Percentiles rank a stretch among this genome's conserved stretches.
Evolutionary conservation across 2,113 vertebrate species (phyloP).

Genomic region (Colinus virginianus): DNA sequence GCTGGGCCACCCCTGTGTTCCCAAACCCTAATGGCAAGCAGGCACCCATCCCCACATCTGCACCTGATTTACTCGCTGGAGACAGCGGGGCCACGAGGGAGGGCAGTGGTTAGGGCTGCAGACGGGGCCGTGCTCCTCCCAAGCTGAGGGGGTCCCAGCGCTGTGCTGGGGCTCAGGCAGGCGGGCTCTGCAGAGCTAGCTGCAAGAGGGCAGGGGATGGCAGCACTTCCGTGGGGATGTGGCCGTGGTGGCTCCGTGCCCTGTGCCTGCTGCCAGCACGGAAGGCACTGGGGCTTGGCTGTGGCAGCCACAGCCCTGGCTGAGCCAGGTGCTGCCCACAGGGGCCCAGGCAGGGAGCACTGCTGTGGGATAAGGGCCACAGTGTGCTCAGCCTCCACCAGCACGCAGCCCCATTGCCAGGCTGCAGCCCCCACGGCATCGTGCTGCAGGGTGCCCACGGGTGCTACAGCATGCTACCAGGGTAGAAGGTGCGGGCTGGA

Average conservation of each 20-base stretch:
- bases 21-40: conserved; percentile 38
- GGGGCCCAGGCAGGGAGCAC: background rate
- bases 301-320: background rate
- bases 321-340: fast-evolving
- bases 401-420: background rate
- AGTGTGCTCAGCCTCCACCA: fast-evolving
- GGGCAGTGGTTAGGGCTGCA: conserved; percentile 18
- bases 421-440: background rate
- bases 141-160: fast-evolving
- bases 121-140: background rate
- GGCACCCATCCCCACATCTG: conserved; percentile 28
- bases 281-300: background rate
- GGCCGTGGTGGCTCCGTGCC: background rate
- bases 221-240: background rate
- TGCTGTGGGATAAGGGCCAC: fast-evolving
- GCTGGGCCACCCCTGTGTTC: background rate
- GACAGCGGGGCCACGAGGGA: background rate
- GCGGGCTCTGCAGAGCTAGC: background rate
- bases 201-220: background rate
- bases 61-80: conserved; percentile 43
- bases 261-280: background rate
- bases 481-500: background rate
- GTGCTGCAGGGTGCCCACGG: fast-evolving
- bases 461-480: background rate
- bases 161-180: background rate